Base-by-base conservation (phyloP, 2,797 vertebrate species). In the Acanthiza pusilla region DNA sequence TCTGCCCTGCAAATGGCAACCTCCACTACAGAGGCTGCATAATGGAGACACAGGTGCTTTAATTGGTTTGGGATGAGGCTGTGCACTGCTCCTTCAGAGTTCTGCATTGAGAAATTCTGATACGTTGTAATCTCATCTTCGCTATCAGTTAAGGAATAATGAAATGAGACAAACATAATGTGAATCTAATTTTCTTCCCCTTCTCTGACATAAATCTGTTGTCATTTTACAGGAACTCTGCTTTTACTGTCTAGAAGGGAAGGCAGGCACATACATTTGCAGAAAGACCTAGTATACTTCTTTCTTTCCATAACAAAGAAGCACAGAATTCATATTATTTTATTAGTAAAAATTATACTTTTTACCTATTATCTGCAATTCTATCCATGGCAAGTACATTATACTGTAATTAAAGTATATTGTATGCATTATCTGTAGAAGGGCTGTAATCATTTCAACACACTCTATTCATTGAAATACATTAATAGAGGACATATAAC, bases 331-430 rank as follows among this genome's bases (percentile, higher is more conserved):
- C 7, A 50, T 50, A 20, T 70, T 96, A 95, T 85, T 92, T 88
- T 88, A 91, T 73, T 76, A 81, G 43, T 14, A 96, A 84, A 93
- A 93, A 78, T 77, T 91, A 89, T 57, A 75, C 61, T 63, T 81
- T 91, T 84, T 51, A 79, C 19, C 51, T 81, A 74, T 73, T 82
- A 89, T 70, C 77, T 91, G 57, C 60, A 94, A 91, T 78, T 91
- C 82, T 86, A 79, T 48, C 75, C 40, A 78, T 57, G 86, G 38
- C 13, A 91, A 86, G 91, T 86, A 77, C n/a, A 53, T 68, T 90
- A 85, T 72, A 94, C 67, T 73, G 50, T 85, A 96, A 94, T 96
- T 95, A 92, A 93, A 89, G 32, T 82, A 74, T 57, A 96, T 66
- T 66, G 16, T 66, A 96, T 60, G 67, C 21, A 71, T 93, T 94